Conservation (phyloP, 2,888 invertebrate species). For the Acronicta aceris region DNA sequence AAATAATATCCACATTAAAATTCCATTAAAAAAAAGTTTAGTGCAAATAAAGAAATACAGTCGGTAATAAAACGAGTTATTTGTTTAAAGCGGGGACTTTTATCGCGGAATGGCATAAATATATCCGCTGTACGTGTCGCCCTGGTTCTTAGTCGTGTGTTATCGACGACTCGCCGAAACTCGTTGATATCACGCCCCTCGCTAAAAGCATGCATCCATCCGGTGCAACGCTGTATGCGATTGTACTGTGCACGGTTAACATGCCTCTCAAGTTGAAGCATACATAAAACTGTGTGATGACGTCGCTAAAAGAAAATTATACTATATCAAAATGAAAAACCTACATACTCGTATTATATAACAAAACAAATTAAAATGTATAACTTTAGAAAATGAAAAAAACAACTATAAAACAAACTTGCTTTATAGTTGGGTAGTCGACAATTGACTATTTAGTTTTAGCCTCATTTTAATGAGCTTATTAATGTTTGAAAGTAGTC, state of each 20-base stretch:
- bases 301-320: not conserved
- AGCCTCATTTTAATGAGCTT: no score
- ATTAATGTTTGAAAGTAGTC: no score
- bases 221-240: conserved; percentile 61
- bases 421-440: no score
- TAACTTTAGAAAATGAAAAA: no score
- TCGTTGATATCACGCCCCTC: conserved; percentile 49
- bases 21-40: conserved; percentile 24
- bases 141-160: conserved; percentile 24
- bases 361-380: no score
- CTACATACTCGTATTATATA: no score
- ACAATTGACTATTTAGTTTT: no score
- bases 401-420: no score
- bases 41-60: conserved; percentile 52
- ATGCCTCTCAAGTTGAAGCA: conserved; percentile 36
- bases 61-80: conserved; percentile 57
- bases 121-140: conserved; percentile 39
- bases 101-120: conserved; percentile 48
- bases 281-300: no score
- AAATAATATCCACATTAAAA: conserved; percentile 52
- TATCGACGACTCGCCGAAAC: conserved; percentile 57
- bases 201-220: conserved; percentile 75
- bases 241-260: conserved; percentile 56
- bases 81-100: conserved; percentile 36
- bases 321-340: no score